Evolutionary conservation across 2,113 vertebrate genomes (phyloP).

Genomic region (Melospiza georgiana): DNA sequence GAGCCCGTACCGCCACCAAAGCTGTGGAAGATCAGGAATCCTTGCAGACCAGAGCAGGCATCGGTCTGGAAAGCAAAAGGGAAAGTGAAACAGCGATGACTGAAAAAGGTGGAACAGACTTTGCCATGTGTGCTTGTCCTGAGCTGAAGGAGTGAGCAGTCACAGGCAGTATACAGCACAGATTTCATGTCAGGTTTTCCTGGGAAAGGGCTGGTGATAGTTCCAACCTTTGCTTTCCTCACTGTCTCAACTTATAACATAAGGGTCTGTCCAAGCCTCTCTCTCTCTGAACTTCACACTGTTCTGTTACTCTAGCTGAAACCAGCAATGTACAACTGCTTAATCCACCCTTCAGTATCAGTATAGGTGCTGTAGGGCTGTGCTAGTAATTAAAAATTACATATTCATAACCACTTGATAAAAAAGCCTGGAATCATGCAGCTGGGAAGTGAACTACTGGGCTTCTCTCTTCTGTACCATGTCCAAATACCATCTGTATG

Average conservation of each 20-base stretch:
- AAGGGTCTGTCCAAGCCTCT: background rate
- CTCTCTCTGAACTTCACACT: background rate
- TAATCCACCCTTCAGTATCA: background rate
- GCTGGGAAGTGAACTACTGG: background rate
- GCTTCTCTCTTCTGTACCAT: background rate
- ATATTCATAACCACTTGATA: background rate
- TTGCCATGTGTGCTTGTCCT: background rate
- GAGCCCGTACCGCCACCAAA: slow-evolving; percentile 83
- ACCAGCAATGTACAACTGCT: background rate
- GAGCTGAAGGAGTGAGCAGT: background rate
- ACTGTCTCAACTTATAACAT: fast-evolving
- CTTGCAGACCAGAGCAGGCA: slow-evolving; percentile 80
- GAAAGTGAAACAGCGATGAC: background rate
- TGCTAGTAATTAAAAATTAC: background rate
- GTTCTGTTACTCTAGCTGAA: background rate
- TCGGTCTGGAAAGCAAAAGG: slow-evolving; percentile 66
- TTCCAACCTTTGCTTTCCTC: background rate
- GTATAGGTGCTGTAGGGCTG: background rate
- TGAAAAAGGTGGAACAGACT: background rate
- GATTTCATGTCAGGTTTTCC: background rate
- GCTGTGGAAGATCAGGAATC: slow-evolving; percentile 84
- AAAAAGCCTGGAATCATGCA: background rate
- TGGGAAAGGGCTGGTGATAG: background rate
- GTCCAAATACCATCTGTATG: fast-evolving
- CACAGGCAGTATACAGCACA: background rate